Percentiles rank a stretch among this genome's conserved stretches.
phyloP scores from a whole-genome alignment of 2,113 vertebrate genomes.

The Arothron firmamentum region DNA sequence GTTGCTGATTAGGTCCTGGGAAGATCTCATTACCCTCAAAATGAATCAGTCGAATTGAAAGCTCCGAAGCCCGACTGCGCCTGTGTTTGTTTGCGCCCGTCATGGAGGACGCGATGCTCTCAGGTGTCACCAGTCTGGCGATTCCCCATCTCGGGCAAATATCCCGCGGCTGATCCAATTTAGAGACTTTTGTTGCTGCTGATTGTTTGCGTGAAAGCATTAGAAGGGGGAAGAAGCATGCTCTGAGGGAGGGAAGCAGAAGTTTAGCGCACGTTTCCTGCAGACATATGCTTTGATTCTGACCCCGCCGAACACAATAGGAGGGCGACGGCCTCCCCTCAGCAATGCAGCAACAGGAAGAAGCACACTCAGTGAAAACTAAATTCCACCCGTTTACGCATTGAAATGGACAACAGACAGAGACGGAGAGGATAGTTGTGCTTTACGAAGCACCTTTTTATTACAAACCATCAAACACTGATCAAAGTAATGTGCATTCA shows the following conservation, averaged over 20 bases:
- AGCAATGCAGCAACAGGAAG: constrained; percentile 65
- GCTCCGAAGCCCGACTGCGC: constrained; percentile 13
- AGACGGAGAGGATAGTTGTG: not conserved
- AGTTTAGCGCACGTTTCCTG: constrained; percentile 69
- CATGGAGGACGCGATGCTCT: not conserved
- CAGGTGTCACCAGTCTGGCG: not conserved
- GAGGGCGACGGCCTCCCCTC: constrained; percentile 43
- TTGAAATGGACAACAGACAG: not conserved
- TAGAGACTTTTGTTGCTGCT: constrained; percentile 27
- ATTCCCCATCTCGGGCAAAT: not conserved
- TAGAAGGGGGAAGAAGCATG: constrained; percentile 40
- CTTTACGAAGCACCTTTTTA: constrained; percentile 46
- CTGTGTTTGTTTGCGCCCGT: constrained; percentile 7
- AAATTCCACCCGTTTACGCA: no score
- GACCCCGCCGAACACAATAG: constrained; percentile 67
- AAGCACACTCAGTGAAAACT: constrained; percentile 39
- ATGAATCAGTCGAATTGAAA: constrained; percentile 37
- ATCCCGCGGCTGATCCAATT: constrained; percentile 27
- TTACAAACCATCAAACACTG: constrained; percentile 61
- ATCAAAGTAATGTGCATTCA: constrained; percentile 49
- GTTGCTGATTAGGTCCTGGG: constrained; percentile 55
- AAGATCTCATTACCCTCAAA: constrained; percentile 65
- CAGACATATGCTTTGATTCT: constrained; percentile 69
- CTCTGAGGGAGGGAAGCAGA: constrained; percentile 50
- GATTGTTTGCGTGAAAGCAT: constrained; percentile 30